Conservation (phyloP, 2,113 vertebrate genomes). For the Cavia porcellus region DNA sequence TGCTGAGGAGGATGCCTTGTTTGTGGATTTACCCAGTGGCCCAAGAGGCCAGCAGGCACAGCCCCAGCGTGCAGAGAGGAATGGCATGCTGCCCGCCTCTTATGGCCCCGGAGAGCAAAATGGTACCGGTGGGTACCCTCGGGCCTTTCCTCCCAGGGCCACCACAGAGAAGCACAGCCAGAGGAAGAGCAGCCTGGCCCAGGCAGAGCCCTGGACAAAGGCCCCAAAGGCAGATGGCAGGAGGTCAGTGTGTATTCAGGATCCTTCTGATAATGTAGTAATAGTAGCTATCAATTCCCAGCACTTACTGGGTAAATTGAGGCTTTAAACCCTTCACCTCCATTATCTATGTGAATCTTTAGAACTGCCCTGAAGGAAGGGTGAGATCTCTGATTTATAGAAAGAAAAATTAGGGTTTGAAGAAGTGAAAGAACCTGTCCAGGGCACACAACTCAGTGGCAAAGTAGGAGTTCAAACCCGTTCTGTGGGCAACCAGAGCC, state of each 20-base stretch:
- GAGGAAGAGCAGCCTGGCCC: slow-evolving; percentile 94
- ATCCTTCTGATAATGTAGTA: background rate
- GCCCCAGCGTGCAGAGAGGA: slow-evolving; percentile 89
- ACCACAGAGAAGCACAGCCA: slow-evolving; percentile 94
- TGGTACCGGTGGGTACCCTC: slow-evolving; percentile 91
- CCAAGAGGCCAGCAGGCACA: slow-evolving; percentile 87
- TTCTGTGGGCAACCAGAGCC: background rate
- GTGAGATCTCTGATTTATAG: background rate
- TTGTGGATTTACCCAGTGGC: slow-evolving; percentile 87
- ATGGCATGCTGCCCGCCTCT: slow-evolving; percentile 87
- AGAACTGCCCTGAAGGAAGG: background rate
- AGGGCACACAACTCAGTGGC: background rate
- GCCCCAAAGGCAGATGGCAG: slow-evolving; percentile 94
- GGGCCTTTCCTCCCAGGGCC: slow-evolving; percentile 88
- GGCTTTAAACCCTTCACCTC: background rate
- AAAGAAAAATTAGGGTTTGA: background rate
- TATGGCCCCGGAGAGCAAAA: slow-evolving; percentile 92
- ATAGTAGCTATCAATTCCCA: background rate
- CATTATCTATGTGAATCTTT: background rate
- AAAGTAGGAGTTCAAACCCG: background rate
- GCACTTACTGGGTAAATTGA: background rate
- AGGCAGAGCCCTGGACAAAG: slow-evolving; percentile 97
- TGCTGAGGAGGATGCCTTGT: slow-evolving; percentile 88
- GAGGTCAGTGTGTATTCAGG: slow-evolving; percentile 89
- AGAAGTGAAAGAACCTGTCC: background rate